Conservation (phyloP, 2,888 invertebrate genomes). For the Busseola fusca region DNA sequence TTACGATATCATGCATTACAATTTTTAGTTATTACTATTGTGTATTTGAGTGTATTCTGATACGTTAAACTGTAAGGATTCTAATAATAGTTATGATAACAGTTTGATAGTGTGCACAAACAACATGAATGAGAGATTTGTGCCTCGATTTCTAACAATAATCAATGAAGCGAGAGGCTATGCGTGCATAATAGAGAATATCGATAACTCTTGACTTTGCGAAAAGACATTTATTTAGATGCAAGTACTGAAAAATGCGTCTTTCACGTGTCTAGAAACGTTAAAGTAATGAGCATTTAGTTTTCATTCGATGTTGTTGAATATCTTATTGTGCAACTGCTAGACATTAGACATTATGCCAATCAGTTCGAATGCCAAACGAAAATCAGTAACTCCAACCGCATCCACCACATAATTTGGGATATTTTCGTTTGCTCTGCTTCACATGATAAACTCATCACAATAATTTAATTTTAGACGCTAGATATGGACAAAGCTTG, state of each 20-base stretch:
- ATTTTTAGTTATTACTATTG: constrained; percentile 31
- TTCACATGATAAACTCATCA: constrained; percentile 39
- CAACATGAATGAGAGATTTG: constrained; percentile 45
- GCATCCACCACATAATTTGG: background rate
- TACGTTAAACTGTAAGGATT: constrained; percentile 38
- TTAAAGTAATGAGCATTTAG: constrained; percentile 11
- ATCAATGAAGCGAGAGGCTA: constrained; percentile 38
- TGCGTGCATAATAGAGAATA: constrained; percentile 27
- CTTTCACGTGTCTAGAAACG: constrained; percentile 14
- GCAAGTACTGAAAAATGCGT: constrained; percentile 27
- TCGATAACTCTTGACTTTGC: constrained; percentile 47
- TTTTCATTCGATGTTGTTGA: constrained; percentile 14
- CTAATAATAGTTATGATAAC: constrained; percentile 55
- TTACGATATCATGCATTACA: constrained; percentile 13
- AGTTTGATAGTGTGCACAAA: constrained; percentile 33
- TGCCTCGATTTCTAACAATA: constrained; percentile 42
- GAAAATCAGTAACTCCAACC: constrained; percentile 14
- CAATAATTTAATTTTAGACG: constrained; percentile 56
- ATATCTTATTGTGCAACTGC: background rate
- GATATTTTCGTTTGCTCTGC: constrained; percentile 25
- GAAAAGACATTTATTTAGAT: constrained; percentile 28
- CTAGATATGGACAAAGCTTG: constrained; percentile 61
- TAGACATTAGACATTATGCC: background rate
- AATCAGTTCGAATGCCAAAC: constrained; percentile 2
- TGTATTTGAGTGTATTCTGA: constrained; percentile 30